Evolutionary conservation across 2,888 invertebrate species (phyloP).

Genomic region (Saturnia pavonia): DNA sequence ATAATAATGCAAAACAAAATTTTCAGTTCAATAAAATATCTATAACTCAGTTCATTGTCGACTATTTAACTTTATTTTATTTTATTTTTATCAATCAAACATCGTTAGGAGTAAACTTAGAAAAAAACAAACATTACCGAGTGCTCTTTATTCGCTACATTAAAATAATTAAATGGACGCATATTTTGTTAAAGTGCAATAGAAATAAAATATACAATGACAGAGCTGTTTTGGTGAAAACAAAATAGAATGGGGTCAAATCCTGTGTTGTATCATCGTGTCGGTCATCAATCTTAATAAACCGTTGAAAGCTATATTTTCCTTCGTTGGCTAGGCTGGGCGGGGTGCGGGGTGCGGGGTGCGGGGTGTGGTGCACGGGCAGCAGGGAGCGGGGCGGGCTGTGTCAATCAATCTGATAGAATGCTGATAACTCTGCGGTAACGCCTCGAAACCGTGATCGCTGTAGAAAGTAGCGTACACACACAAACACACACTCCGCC

Average conservation of each 20-base stretch:
- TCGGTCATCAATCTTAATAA: slow-evolving; percentile 73
- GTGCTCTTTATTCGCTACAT: too few species aligned
- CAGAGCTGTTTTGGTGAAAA: slow-evolving; percentile 35
- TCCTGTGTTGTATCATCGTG: slow-evolving; percentile 31
- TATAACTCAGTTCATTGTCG: background rate
- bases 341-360: background rate
- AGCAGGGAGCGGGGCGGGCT: slow-evolving; percentile 41
- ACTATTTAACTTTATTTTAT: background rate
- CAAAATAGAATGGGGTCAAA: slow-evolving; percentile 35
- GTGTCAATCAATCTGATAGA: slow-evolving; percentile 70
- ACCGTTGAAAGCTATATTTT: slow-evolving; percentile 71
- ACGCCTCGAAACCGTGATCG: slow-evolving; percentile 19
- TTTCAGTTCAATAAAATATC: background rate
- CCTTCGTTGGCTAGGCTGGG: slow-evolving; percentile 52
- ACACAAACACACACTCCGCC: background rate
- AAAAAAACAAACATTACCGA: too few species aligned
- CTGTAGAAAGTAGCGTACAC: slow-evolving; percentile 1
- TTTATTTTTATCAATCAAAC: too few species aligned
- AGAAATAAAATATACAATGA: slow-evolving; percentile 29
- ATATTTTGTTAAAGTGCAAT: slow-evolving; percentile 4
- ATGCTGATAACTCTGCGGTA: slow-evolving; percentile 47
- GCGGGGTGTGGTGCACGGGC: slow-evolving; percentile 22
- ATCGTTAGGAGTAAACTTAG: too few species aligned
- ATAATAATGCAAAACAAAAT: too few species aligned
- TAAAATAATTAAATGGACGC: background rate